These are phyloP conservation scores for Poeciliopsis presidionis DNA, from an alignment of 2,797 vertebrate genomes.

Conservation along the genomic window DNA sequence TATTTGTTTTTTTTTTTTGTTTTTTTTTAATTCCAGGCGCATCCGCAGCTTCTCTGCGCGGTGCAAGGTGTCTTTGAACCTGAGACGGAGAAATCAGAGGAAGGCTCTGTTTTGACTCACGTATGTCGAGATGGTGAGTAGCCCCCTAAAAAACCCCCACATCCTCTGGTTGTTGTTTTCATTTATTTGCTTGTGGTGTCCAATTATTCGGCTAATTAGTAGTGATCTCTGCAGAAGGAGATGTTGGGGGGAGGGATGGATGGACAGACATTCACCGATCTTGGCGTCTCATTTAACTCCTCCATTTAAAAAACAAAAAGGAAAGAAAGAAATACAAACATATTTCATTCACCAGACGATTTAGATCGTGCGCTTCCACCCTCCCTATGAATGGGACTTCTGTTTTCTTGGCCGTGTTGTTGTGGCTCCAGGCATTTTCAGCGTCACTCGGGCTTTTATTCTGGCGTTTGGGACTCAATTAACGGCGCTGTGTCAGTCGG, in stretches of 20 bases:
- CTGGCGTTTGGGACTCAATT: slow-evolving; percentile 29
- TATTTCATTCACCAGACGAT: not conserved
- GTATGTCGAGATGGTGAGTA: slow-evolving; percentile 81
- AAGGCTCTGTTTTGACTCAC: slow-evolving; percentile 72
- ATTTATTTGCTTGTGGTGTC: not conserved
- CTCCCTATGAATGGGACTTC: slow-evolving; percentile 11
- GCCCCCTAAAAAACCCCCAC: not conserved
- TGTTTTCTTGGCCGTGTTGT: slow-evolving; percentile 13
- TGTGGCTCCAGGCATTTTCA: slow-evolving; percentile 14
- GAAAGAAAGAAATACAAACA: no score
- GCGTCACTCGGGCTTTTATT: slow-evolving; percentile 8
- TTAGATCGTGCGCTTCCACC: not conserved
- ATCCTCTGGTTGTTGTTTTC: slow-evolving; percentile 26
- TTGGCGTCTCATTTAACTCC: not conserved
- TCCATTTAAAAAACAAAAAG: not conserved
- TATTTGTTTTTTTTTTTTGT: not conserved
- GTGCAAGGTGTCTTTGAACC: slow-evolving; percentile 66
- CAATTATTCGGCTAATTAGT: slow-evolving; percentile 59
- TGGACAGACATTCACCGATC: not conserved
- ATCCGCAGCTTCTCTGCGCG: slow-evolving; percentile 54
- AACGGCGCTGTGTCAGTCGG: slow-evolving; percentile 21
- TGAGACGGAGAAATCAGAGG: slow-evolving; percentile 66
- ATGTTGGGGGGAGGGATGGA: no score
- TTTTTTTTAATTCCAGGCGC: slow-evolving; percentile 37
- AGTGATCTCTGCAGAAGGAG: slow-evolving; percentile 2